Evolutionary conservation across 2,797 vertebrate genomes (phyloP), one percentile per base, ranked within the genome.

Genomic region (Phaenicophaeus curvirostris): DNA sequence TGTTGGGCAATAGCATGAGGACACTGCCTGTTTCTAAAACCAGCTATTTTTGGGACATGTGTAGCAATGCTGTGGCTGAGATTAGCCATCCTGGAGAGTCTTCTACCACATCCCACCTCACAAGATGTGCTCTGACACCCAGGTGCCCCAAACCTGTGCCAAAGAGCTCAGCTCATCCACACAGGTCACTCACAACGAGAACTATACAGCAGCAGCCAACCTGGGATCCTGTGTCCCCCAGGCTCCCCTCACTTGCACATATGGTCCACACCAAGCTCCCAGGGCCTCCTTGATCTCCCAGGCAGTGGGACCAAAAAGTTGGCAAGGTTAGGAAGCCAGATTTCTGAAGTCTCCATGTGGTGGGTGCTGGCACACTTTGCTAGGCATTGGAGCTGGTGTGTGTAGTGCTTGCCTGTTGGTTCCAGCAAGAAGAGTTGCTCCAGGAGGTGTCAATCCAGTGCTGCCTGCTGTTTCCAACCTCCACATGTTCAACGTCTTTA

Each of bases 31-130:
- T 67, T 96, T 87, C 77, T 76, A 69, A 93, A 78, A 16, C 21
- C 5, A 11, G 37, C 80, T 94, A 21, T 82, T 93, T 95, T 39
- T 27, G 88, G 67, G 77, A 69, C 2, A 0, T 14, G 27, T 5
- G 3, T 25, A 77, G 67, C 1, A 0, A 69, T 30, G 54, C 88
- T 54, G 59, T 1, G 4, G 59, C 73, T 89, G 87, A 94, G 73
- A n/a, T 81, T 83, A 90, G 39, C 44, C 37, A 55, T 66, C 46
- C 67, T 54, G 63, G 28, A 79, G 81, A 42, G 13, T 87, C 18
- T 42, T 33, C 42, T 46, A 5, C 17, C 8, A 44, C 0, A 0
- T 59, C 55, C 53, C 4, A 0, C 41, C 51, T 61, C 2, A 0
- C 44, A 39, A 54, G 72, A 57, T 4, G 0, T 51, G 67, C 39